Base-by-base conservation (phyloP, 2,797 vertebrate genomes). In the Pangasius larnaudii region DNA sequence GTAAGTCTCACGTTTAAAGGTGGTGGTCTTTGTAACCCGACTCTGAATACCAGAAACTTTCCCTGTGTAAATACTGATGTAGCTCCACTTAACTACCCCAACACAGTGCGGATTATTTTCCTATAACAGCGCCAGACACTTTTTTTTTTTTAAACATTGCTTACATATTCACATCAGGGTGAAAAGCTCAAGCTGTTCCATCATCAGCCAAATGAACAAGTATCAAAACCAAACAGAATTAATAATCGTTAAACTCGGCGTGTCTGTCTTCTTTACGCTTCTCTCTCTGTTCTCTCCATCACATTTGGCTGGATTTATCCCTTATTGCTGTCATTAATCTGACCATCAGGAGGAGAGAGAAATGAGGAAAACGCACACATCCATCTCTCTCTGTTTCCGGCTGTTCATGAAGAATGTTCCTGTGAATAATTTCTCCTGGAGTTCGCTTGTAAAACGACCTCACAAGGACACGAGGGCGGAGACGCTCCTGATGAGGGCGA, bases 291-390 rank as follows among this genome's bases (percentile, higher is more conserved):
- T 78, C 18, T 30, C 56, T 77, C 85, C 36, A 51, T 74, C 71
- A 75, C 69, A 42, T 30, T 46, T 9, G 75, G 14, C 75, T 78
- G 75, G 49, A 59, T 78, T 63, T 61, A 46, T 78, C 53, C 46
- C 72, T 86, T 78, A 49, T 69, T 46, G 30, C 33, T 53, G 49
- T 59, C 67, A 58, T 84, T 82, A 59, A 82, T 82, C 56, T n/a
- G 39, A 16, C 33, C 56, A 63, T 82, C 80, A 63, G 75, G n/a
- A 82, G 39, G 58, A 63, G 80, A 63, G 42, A 82, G 46, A n/a
- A 63, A 82, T 63, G 19, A 82, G 19, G 33, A 8, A 27, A 46
- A 18, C 3, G 2, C 39, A 82, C 80, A 82, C 58, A 82, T 82
- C 80, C 33, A 46, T 82, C 80, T 82, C 27, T 49, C 24, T 63